A percentile compares a stretch with the other conserved stretches of the same genome.
Conservation (phyloP, 2,113 vertebrate species). For the Tupaia chinensis region DNA sequence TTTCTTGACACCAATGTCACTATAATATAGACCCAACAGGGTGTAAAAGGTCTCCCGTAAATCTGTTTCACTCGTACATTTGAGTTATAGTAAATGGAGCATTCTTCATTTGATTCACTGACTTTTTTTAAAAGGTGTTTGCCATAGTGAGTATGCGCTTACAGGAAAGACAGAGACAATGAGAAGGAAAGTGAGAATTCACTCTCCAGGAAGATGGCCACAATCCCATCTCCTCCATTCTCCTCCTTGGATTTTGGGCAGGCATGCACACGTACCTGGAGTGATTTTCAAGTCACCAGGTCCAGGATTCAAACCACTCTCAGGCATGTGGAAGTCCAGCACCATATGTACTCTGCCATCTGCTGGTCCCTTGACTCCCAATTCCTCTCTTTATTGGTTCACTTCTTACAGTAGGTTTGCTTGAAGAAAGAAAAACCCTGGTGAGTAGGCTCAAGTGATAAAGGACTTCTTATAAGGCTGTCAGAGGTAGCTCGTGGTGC, state of each 20-base stretch:
- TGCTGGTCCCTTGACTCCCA: too few relatives aligned
- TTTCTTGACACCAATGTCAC: not conserved
- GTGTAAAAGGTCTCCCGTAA: not conserved
- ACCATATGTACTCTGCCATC: too few relatives aligned
- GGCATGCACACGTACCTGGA: too few relatives aligned
- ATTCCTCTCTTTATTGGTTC: not conserved
- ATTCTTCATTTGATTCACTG: not conserved
- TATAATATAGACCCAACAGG: not conserved
- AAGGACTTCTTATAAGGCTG: not conserved
- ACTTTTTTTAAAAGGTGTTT: not conserved
- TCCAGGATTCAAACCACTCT: too few relatives aligned
- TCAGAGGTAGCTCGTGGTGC: not conserved
- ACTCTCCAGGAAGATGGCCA: too few relatives aligned
- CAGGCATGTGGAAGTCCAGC: too few relatives aligned
- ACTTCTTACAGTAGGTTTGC: not conserved
- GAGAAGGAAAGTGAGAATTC: too few relatives aligned
- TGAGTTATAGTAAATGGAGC: not conserved
- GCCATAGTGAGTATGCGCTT: too few relatives aligned
- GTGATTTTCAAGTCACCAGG: too few relatives aligned
- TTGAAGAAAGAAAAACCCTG: not conserved
- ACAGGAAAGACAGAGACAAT: too few relatives aligned
- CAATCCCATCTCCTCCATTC: too few relatives aligned
- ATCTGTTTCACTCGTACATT: not conserved
- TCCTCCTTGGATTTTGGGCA: too few relatives aligned
- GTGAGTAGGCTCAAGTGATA: not conserved